Evolutionary conservation across 2,888 invertebrate species (phyloP), one percentile per base, ranked within the genome.

Genomic region (Tenthredo scrophulariae): DNA sequence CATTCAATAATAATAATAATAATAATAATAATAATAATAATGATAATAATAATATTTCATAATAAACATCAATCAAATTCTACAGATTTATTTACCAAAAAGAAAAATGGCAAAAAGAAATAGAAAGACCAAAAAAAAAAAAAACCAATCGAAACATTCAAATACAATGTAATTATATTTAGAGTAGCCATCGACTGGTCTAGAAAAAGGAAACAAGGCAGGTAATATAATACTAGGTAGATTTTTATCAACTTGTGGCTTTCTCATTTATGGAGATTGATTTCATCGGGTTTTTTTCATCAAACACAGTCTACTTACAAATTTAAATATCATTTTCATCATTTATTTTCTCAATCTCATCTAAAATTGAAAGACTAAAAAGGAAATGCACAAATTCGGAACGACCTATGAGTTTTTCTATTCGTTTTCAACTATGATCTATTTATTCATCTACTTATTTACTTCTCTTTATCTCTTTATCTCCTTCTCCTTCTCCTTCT

Each of bases 1-100:
- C 67, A 70, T 70, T 70, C 33, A 40, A 65, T 67, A 67, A 83
- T 62, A 62, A 62, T 62, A 62, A 26, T 62, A 62, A 62, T 26
- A 29, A 82, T 67, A 82, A 82, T 58, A 62, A 62, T 62, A 26
- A 58, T 58, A 58, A 62, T 26, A 46, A 83, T 67, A 83, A 82
- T 58, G 26, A 62, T 62, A 26, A 58, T 58, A 58, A 62, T 26
- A 46, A 83, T 67, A 83, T 83, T 46, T 40, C 67, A 70, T 40
- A 62, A 50, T 83, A 33, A 65, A 46, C 83, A 67, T 83, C 70
- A 70, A 50, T 70, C 46, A 46, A 67, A 43, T 65, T 46, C 67
- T 83, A 83, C 43, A 83, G 70, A 46, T 50, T 70, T 67, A 46
- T 70, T 70, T 9, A 67, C 62, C 18, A 46, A 43, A 83, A 83